Evolutionary conservation across 2,113 vertebrate genomes (phyloP).

Genomic region (Onychostruthus taczanowskii): DNA sequence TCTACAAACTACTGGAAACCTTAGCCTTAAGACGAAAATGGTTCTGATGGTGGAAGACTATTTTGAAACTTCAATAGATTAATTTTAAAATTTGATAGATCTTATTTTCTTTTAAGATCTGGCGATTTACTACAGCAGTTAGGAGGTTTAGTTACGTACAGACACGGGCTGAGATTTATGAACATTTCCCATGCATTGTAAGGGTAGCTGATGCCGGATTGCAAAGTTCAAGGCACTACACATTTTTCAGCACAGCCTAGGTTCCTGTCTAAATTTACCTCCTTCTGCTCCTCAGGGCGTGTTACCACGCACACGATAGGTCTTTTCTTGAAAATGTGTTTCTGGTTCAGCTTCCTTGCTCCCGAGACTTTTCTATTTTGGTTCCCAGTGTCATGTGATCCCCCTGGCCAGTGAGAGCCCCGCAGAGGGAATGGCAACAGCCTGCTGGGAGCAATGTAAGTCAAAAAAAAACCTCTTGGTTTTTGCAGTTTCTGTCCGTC

Average conservation of each 20-base stretch:
- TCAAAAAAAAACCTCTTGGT: constrained; percentile 51
- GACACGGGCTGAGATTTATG: background rate
- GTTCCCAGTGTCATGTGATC: constrained; percentile 57
- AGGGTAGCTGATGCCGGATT: rapidly evolving
- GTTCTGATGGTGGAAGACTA: rapidly evolving
- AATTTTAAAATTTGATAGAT: background rate
- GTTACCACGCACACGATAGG: background rate
- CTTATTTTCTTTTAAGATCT: background rate
- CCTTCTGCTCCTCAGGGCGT: background rate
- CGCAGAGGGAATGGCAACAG: constrained; percentile 59
- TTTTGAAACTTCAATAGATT: background rate
- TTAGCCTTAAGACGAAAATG: background rate
- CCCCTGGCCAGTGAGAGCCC: constrained; percentile 40
- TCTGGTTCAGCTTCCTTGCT: constrained; percentile 58
- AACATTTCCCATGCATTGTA: background rate
- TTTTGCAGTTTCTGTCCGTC: constrained; percentile 43
- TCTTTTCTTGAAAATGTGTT: constrained; percentile 8
- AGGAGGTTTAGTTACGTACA: background rate
- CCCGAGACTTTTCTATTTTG: constrained; percentile 67
- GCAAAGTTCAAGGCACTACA: background rate
- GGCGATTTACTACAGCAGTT: background rate
- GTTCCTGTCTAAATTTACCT: background rate
- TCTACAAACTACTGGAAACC: background rate
- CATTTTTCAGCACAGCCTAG: background rate
- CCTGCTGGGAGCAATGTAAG: constrained; percentile 72